These are phyloP conservation scores for Bursaphelenchus okinawaensis DNA, from an alignment of 2,888 invertebrate species.

Conservation along the genomic window DNA sequence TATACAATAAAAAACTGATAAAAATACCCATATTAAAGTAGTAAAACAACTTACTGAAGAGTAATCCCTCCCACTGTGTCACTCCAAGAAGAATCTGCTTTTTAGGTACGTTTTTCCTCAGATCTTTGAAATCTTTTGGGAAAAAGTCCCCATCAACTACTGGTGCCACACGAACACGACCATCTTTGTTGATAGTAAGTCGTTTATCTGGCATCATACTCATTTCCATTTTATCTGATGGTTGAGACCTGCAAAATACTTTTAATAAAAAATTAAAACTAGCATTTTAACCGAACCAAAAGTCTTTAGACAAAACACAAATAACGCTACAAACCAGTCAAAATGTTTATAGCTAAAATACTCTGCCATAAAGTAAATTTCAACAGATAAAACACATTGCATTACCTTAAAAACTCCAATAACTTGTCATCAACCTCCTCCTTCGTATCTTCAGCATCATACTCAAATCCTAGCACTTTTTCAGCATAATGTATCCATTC, in stretches of 20 bases:
- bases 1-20: not conserved
- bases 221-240: not conserved
- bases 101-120: constrained; percentile 31
- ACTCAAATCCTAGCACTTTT: not conserved
- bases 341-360: not conserved
- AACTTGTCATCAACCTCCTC: not conserved
- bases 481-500: not conserved
- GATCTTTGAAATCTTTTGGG: constrained; percentile 28
- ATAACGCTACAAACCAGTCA: too few species aligned
- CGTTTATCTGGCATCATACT: not conserved
- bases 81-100: constrained; percentile 37
- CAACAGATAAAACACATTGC: not conserved
- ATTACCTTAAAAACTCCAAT: not conserved
- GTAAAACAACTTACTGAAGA: constrained; percentile 22
- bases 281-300: too few species aligned
- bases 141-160: constrained; percentile 40
- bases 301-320: too few species aligned
- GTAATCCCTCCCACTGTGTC: constrained; percentile 37
- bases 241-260: not conserved
- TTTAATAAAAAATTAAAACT: too few species aligned
- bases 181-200: not conserved
- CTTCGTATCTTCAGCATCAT: not conserved
- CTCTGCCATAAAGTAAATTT: not conserved
- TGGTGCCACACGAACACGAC: constrained; percentile 35
- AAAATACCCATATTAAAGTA: not conserved